Percentiles rank a stretch among this genome's conserved stretches.
phyloP scores from a whole-genome alignment of 2,113 vertebrate species.

The Phrynosoma blainvillii region DNA sequence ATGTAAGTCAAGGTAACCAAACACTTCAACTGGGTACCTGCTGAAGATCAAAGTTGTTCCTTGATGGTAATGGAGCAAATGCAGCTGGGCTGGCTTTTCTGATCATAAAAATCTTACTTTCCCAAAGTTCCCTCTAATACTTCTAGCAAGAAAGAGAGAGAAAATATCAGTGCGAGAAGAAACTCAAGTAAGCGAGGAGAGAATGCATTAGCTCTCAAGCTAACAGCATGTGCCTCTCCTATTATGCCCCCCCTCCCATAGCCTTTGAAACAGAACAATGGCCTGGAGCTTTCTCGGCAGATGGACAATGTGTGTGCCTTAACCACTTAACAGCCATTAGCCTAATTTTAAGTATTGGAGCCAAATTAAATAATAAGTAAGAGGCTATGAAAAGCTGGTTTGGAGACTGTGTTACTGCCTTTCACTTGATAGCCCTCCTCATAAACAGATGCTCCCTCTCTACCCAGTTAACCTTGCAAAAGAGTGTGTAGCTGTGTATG shows the following conservation, averaged over 20 bases:
- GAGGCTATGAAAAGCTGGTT: slow-evolving; percentile 82
- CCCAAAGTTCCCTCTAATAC: slow-evolving; percentile 66
- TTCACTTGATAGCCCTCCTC: slow-evolving; percentile 74
- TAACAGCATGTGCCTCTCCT: slow-evolving; percentile 71
- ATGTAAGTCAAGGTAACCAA: slow-evolving; percentile 18
- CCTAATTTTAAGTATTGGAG: slow-evolving; percentile 79
- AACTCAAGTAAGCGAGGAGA: slow-evolving; percentile 50
- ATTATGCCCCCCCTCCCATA: slow-evolving; percentile 71
- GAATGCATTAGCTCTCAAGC: slow-evolving; percentile 69
- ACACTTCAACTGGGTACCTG: slow-evolving; percentile 28
- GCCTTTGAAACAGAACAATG: slow-evolving; percentile 80
- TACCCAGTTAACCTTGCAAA: slow-evolving; percentile 72
- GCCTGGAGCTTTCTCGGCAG: slow-evolving; percentile 80
- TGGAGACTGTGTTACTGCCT: slow-evolving; percentile 73
- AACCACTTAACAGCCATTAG: slow-evolving; percentile 85
- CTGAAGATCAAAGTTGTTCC: slow-evolving; percentile 37
- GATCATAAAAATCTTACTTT: slow-evolving; percentile 39
- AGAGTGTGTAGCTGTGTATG: neutral
- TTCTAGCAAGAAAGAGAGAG: slow-evolving; percentile 57
- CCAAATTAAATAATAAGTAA: slow-evolving; percentile 86
- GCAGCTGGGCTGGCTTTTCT: slow-evolving; percentile 50
- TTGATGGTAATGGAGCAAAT: slow-evolving; percentile 39
- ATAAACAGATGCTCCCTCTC: slow-evolving; percentile 77
- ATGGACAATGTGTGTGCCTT: slow-evolving; percentile 80
- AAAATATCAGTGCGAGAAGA: slow-evolving; percentile 60